These are phyloP conservation scores for Drosophila suboccidentalis DNA, from an alignment of 2,888 invertebrate species.

Conservation along the genomic window DNA sequence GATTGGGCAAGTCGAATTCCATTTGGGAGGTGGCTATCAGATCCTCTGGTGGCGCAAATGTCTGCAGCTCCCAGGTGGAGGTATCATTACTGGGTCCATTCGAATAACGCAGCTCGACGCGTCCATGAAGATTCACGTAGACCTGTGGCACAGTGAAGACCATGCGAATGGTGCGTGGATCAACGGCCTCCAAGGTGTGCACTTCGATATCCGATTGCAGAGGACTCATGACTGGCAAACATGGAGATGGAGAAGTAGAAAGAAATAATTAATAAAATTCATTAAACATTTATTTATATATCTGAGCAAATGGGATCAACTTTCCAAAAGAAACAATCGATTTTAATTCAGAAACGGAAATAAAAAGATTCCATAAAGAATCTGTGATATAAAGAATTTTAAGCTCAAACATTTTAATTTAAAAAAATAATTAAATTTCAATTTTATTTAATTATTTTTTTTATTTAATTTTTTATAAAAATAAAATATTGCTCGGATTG, in stretches of 20 bases:
- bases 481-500: no score
- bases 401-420: no score
- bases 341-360: no score
- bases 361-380: no score
- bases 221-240: constrained; percentile 64
- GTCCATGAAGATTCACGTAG: constrained; percentile 94
- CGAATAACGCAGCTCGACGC: constrained; percentile 94
- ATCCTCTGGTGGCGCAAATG: constrained; percentile 94
- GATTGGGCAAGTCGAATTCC: constrained; percentile 92
- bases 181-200: constrained; percentile 90
- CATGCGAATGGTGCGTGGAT: constrained; percentile 92
- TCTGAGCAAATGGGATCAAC: background rate
- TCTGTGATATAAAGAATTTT: no score
- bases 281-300: no score
- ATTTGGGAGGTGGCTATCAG: constrained; percentile 93
- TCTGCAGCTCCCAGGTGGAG: constrained; percentile 92
- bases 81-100: constrained; percentile 90
- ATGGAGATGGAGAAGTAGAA: background rate
- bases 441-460: no score
- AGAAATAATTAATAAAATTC: constrained; percentile 2
- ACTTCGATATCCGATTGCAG: constrained; percentile 86
- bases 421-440: no score
- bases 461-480: no score
- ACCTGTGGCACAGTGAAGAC: constrained; percentile 93
- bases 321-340: background rate